Evolutionary conservation across 1,140 invertebrate genomes (phyloP), one percentile per base, ranked within the genome.

Genomic region (Helicoverpa zea): DNA sequence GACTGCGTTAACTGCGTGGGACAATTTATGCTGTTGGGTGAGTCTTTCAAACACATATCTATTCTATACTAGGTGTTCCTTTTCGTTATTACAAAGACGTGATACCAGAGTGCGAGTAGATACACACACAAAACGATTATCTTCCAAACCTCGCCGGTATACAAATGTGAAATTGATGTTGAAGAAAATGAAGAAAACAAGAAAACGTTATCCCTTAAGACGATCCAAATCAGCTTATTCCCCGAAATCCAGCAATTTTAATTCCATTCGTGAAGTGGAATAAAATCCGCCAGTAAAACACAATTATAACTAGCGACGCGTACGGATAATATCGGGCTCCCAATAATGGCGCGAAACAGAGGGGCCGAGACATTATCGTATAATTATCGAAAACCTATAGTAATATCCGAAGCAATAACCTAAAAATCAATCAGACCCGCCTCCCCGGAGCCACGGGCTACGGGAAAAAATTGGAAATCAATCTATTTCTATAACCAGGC

Each of bases 401-500:
- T 59, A 85, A 86, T 88, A 89, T 86, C 81, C 78, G 43, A 77
- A 73, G 81, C 85, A 80, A 88, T 89, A 90, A 85, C 86, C 85
- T 84, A 87, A 90, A 88, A 91, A 88, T 92, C 88, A 90, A 91
- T 93, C 91, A 90, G 86, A 76, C 84, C 16, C 81, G 77, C 68
- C 82, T 29, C 49, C 29, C 23, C 51, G 80, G 81, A 84, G 81
- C 72, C 83, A 80, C 75, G 74, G 80, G 79, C 61, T 52, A 56
- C 35, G 51, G 83, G 81, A 87, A 89, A 92, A 92, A 92, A 92
- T 90, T 92, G 87, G 83, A 88, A 91, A 92, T 94, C 92, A 92
- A 91, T 94, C 92, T 92, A 94, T 92, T 91, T 91, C 89, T 90
- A 91, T 91, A 89, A 88, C 84, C 80, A 86, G 85, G 84, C 91